Evolutionary conservation across 2,888 invertebrate species (phyloP).

Genomic region (Synergus laeviventris): DNA sequence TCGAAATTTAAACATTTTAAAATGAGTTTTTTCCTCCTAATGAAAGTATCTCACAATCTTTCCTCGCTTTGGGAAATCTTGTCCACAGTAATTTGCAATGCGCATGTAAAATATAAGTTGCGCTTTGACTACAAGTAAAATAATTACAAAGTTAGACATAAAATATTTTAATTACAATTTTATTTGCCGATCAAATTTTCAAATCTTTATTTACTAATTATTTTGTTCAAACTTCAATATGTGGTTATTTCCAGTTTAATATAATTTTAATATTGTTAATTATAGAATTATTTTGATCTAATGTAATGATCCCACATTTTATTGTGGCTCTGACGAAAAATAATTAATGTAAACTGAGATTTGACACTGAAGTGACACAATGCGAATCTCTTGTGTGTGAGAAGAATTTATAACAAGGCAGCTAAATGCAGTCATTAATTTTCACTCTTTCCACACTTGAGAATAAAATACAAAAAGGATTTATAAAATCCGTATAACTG

Average conservation of each 20-base stretch:
- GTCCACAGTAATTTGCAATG: background rate
- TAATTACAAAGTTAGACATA: background rate
- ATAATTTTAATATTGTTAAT: background rate
- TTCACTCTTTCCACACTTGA: background rate
- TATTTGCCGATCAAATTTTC: background rate
- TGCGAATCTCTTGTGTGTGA: constrained; percentile 18
- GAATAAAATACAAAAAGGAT: too few relatives aligned
- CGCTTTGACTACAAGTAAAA: background rate
- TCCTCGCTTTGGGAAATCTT: background rate
- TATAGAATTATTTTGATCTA: background rate
- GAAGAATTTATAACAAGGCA: constrained; percentile 35
- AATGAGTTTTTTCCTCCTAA: background rate
- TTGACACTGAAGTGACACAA: constrained; percentile 2
- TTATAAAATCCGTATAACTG: too few relatives aligned
- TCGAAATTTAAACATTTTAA: background rate
- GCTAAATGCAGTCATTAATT: constrained; percentile 34
- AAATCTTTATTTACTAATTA: background rate
- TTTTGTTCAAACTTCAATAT: background rate
- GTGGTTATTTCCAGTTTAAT: background rate
- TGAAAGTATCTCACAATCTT: background rate
- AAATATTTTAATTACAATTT: too few relatives aligned
- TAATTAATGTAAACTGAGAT: constrained; percentile 28
- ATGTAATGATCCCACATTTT: background rate
- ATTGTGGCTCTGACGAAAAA: background rate
- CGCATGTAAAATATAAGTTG: background rate